These are phyloP conservation scores for Sebastes umbrosus DNA, from an alignment of 2,797 vertebrate species.

Conservation along the genomic window DNA sequence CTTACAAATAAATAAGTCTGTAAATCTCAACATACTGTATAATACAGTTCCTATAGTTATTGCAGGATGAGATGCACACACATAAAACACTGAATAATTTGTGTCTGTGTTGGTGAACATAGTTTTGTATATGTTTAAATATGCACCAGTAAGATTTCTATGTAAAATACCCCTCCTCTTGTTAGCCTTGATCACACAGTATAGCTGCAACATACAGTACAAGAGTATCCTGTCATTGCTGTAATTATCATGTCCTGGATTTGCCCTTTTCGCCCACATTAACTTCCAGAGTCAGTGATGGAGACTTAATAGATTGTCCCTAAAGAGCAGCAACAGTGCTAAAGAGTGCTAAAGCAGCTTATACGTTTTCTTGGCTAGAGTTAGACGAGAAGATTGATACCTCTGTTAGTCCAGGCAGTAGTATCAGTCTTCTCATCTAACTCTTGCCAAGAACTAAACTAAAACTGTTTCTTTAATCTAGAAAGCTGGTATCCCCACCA, in stretches of 20 bases:
- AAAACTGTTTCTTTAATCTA: background rate
- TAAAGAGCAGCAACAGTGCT: background rate
- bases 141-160: background rate
- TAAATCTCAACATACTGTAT: background rate
- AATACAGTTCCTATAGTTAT: background rate
- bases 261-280: background rate
- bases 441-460: background rate
- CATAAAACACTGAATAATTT: background rate
- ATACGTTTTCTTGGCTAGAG: background rate
- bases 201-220: background rate
- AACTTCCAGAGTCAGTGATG: background rate
- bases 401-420: fast-evolving
- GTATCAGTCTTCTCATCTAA: too few relatives aligned
- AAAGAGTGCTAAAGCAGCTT: background rate
- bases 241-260: background rate
- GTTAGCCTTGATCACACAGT: background rate
- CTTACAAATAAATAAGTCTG: too few relatives aligned
- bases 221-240: background rate
- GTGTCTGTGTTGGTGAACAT: background rate
- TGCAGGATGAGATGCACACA: background rate
- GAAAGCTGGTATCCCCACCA: background rate
- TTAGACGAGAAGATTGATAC: background rate
- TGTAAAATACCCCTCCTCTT: background rate
- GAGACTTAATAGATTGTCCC: background rate
- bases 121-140: background rate